phyloP scores from a whole-genome alignment of 1,140 invertebrate genomes.

The Calephelis virginiensis region DNA sequence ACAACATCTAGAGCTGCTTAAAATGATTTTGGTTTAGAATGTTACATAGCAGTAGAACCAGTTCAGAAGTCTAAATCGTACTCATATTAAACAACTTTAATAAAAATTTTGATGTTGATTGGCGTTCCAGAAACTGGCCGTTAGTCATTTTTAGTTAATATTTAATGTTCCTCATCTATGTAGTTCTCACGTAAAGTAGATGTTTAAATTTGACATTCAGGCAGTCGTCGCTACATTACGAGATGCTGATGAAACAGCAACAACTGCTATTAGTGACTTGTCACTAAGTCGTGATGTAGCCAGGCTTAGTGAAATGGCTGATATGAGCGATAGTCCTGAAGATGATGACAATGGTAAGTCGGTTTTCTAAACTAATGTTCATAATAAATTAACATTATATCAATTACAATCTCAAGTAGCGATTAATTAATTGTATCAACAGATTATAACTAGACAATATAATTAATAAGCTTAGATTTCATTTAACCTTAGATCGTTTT shows the following conservation, averaged over 20 bases:
- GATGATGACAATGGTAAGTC: constrained; percentile 84
- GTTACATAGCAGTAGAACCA: too few species aligned
- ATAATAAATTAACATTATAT: constrained; percentile 1
- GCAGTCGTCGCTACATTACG: constrained; percentile 82
- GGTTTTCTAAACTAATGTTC: neutral
- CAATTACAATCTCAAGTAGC: neutral
- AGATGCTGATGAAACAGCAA: constrained; percentile 80
- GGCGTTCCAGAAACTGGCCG: too few species aligned
- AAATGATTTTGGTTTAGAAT: too few species aligned
- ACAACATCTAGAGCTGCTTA: too few species aligned
- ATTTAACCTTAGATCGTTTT: neutral
- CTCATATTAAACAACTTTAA: too few species aligned
- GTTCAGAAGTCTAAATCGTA: too few species aligned
- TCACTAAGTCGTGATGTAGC: constrained; percentile 81
- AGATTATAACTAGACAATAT: neutral
- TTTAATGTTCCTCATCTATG: neutral
- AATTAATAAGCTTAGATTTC: neutral
- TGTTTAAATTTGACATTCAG: constrained; percentile 44
- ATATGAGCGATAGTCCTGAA: constrained; percentile 82
- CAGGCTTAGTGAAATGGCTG: constrained; percentile 82
- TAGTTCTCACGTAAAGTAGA: too few species aligned
- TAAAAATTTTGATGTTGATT: too few species aligned
- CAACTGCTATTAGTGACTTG: constrained; percentile 81
- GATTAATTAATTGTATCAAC: neutral
- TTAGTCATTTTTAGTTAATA: neutral